Evolutionary conservation across 2,797 vertebrate species (phyloP).

Genomic region (Pachyuromys duprasi): DNA sequence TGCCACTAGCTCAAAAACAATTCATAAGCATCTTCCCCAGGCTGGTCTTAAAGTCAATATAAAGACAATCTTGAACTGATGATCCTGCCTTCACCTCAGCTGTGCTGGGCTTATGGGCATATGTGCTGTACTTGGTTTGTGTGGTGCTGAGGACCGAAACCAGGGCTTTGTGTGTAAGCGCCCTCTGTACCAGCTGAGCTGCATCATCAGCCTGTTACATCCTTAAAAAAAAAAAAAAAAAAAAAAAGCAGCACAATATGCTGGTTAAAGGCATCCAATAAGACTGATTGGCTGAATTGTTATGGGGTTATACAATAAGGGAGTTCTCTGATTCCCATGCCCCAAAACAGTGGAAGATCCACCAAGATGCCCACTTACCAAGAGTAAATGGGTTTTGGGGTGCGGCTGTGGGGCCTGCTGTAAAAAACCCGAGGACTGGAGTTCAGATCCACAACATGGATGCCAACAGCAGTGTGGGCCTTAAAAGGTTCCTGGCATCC

Average conservation of each 20-base stretch:
- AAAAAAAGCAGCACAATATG: neutral
- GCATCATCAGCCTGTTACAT: neutral
- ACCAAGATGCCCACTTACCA: too few species aligned
- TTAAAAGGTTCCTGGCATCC: neutral
- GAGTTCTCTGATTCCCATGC: neutral
- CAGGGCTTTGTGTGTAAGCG: neutral
- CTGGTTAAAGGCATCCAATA: neutral
- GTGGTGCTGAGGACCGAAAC: neutral
- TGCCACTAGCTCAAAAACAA: conserved; percentile 61
- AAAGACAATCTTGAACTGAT: neutral
- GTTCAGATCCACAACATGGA: neutral
- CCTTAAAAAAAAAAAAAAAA: neutral
- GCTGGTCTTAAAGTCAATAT: too few species aligned
- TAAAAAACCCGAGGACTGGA: too few species aligned
- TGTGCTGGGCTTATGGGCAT: neutral
- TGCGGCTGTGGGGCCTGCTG: too few species aligned
- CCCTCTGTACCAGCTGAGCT: neutral
- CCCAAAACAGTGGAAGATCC: too few species aligned
- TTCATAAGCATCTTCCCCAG: neutral
- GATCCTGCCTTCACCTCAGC: neutral
- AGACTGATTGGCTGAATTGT: neutral
- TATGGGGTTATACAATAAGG: neutral
- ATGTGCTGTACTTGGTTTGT: neutral
- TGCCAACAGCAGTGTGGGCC: neutral
- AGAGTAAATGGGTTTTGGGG: too few species aligned